Base-by-base conservation (phyloP, 92 coral and sea anemone species). In the Plumapathes pennacea region DNA sequence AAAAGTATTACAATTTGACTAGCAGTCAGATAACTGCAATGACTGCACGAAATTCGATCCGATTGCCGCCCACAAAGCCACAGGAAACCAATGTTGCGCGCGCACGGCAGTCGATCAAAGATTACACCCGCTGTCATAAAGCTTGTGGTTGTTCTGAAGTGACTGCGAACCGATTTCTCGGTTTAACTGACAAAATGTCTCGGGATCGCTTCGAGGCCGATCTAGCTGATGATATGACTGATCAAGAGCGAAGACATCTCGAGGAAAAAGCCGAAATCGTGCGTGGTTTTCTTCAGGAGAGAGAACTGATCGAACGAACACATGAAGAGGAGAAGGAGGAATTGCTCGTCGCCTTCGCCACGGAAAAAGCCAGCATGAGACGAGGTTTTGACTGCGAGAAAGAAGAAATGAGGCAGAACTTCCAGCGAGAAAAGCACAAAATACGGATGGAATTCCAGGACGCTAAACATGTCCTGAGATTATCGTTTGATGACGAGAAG, bases 241-340 rank as follows among this genome's bases (percentile, higher is more conserved):
- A 74, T 6, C 37, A 39, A 30, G 89, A 77, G 48, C 60, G 82
- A 39, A 71, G 60, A 32, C 37, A 63, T 17, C 67, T 85, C 11
- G 94, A 81, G 32, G 98, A 92, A 45, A 88, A 88, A 60, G 96
- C 98, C 4, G 98, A 92, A 43, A 80, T 92, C 22, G 89, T 92
- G 33, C 92, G 96, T 4, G 94, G 98, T 5, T 92, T 92, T 77
- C 88, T 92, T 54, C 94, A 88, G 52, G 98, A 88, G 69, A 59
- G 89, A 60, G 96, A 84, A 15, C 54, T 89, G 17, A 62, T 92
- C 28, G 96, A 81, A 46, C 76, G 82, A 34, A 80, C 92, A 28
- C 90, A 88, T 36, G 78, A 79, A 26, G 98, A 88, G 39, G 94
- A 88, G 58, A 64, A 83, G 22, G 86, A 92, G 29, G 98, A 92